Percentiles rank a stretch among this genome's conserved stretches.
These are phyloP conservation scores for Diglossa brunneiventris DNA, from an alignment of 2,113 vertebrate species.

Conservation along the genomic window DNA sequence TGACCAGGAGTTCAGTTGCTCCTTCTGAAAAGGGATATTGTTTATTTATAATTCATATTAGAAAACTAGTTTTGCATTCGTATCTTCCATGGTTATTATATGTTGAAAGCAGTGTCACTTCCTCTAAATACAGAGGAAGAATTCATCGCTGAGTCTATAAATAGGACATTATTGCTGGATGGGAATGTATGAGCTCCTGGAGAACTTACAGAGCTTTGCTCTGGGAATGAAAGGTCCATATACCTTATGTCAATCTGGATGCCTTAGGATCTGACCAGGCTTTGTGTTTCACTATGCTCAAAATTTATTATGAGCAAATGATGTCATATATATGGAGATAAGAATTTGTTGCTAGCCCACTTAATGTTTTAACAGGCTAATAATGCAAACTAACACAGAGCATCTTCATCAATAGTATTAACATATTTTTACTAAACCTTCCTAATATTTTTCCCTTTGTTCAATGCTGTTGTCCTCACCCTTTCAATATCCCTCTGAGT, in stretches of 20 bases:
- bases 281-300: not conserved
- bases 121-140: not conserved
- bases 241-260: not conserved
- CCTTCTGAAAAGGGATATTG: not conserved
- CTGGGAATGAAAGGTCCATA: not conserved
- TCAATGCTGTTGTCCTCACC: not conserved
- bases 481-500: not conserved
- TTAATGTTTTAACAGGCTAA: not conserved
- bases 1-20: not conserved
- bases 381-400: not conserved
- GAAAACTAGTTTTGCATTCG: not conserved
- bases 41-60: not conserved
- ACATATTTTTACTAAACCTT: not conserved
- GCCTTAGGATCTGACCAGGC: not conserved
- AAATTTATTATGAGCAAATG: not conserved
- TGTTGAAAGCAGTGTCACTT: not conserved
- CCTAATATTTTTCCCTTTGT: not conserved
- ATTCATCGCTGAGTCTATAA: not conserved
- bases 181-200: not conserved
- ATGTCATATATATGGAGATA: not conserved
- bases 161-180: not conserved
- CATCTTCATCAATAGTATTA: not conserved
- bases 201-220: not conserved
- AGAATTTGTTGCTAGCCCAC: not conserved
- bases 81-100: not conserved